Evolutionary conservation across 1,140 invertebrate genomes (phyloP), one percentile per base, ranked within the genome.

Genomic region (Choristoneura fumiferana): DNA sequence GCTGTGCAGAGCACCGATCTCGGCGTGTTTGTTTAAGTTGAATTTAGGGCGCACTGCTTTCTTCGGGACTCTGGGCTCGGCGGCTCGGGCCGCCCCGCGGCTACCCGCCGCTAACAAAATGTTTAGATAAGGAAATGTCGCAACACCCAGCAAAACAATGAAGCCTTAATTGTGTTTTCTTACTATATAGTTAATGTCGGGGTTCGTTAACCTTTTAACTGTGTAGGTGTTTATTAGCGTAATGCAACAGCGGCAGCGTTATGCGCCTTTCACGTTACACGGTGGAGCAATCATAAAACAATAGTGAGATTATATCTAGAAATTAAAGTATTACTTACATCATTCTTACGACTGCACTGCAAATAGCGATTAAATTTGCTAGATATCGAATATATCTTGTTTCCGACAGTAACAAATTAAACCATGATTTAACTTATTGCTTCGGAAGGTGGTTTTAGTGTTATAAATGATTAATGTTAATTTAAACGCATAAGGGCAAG

Each of bases 101-200:
- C 22, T 29, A 29, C n/a, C n/a, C 8, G 14, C 17, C 63, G 63
- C 62, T 65, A 72, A 78, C 45, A 62, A 67, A 76, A 72, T 76
- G 63, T 79, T 77, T 71, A 84, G 76, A 82, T 84, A 84, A 81
- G 63, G 58, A 60, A 67, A 71, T 84, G 84, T 87, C 71, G 80
- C 76, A 84, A 85, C 73, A 68, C 54, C 55, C 54, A 60, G 68
- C 62, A 68, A 85, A 83, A 87, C 84, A 85, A 87, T 85, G 76
- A 78, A 57, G 61, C 66, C 72, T 83, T 85, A 87, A 87, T 85
- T 84, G 74, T 82, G 73, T 67, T 63, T 76, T 59, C 60, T 58
- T 73, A 67, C 67, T 69, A 69, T 76, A 70, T 69, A 63, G 69
- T 71, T 73, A 67, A 67, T 67, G 67, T 62, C 43, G 70, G 63